phyloP scores from a whole-genome alignment of 2,113 vertebrate genomes.

The Peromyscus maniculatus region DNA sequence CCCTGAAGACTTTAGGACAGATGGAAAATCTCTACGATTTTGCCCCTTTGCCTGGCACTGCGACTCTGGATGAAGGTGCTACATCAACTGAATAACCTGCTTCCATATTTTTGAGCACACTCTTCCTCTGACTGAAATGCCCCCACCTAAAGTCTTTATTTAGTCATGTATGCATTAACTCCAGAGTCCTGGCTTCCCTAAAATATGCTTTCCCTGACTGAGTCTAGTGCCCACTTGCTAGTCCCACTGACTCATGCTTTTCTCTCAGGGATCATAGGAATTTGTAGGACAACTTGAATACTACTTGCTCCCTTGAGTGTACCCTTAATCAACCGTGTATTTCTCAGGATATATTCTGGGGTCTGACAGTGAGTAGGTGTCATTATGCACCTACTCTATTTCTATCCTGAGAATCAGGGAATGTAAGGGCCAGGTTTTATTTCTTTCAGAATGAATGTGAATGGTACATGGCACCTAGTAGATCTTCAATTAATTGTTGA shows the following conservation, averaged over 20 bases:
- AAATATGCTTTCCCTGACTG: background rate
- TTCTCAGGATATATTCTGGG: background rate
- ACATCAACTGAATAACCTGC: accelerated
- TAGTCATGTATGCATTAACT: background rate
- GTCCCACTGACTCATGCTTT: background rate
- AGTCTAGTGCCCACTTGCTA: background rate
- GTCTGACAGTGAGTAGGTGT: background rate
- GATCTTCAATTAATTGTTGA: conserved; percentile 47
- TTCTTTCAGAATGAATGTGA: conserved; percentile 51
- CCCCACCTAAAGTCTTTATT: accelerated
- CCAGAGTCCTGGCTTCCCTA: background rate
- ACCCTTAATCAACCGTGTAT: background rate
- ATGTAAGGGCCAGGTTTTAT: background rate
- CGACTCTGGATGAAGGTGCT: background rate
- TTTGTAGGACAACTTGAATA: background rate
- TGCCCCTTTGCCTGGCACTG: background rate
- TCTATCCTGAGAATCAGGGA: background rate
- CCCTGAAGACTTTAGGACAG: background rate
- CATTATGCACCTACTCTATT: background rate
- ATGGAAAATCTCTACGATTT: background rate
- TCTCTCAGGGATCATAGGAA: background rate
- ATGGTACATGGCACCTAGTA: background rate
- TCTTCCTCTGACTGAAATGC: background rate
- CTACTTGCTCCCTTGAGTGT: background rate
- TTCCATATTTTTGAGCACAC: accelerated